Evolutionary conservation across 2,888 invertebrate genomes (phyloP).

Genomic region (Notodonta dromedarius): DNA sequence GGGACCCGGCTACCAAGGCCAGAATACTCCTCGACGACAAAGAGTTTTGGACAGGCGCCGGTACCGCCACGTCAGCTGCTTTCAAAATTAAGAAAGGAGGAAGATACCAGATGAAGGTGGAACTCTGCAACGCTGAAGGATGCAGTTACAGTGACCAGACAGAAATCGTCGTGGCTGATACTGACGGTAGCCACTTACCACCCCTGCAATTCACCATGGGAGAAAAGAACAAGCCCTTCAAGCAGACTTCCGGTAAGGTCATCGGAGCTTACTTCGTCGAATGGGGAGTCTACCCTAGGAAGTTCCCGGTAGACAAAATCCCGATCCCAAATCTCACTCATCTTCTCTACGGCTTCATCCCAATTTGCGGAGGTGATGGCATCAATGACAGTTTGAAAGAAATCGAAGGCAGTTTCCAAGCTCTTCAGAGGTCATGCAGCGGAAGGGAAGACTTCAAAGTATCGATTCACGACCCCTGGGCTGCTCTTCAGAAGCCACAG

Average conservation of each 20-base stretch:
- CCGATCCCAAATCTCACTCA: slow-evolving; percentile 77
- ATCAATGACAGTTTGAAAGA: slow-evolving; percentile 81
- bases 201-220: slow-evolving; percentile 69
- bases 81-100: slow-evolving; percentile 79
- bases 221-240: slow-evolving; percentile 76
- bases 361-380: slow-evolving; percentile 79
- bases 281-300: slow-evolving; percentile 80
- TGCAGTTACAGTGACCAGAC: slow-evolving; percentile 71
- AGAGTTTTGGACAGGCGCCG: slow-evolving; percentile 70
- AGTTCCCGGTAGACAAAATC: slow-evolving; percentile 74
- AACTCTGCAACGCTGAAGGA: slow-evolving; percentile 75
- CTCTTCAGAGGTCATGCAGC: slow-evolving; percentile 75
- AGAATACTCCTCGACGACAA: slow-evolving; percentile 66
- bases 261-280: slow-evolving; percentile 78
- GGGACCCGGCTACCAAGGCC: slow-evolving; percentile 69
- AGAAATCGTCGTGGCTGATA: slow-evolving; percentile 76
- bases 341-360: slow-evolving; percentile 77
- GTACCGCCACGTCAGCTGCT: slow-evolving; percentile 64
- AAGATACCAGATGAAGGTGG: slow-evolving; percentile 72
- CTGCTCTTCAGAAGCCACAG: slow-evolving; percentile 78
- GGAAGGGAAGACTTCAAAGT: slow-evolving; percentile 80
- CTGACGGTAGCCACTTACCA: slow-evolving; percentile 78
- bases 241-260: slow-evolving; percentile 78
- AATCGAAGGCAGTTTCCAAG: slow-evolving; percentile 80
- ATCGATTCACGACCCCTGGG: slow-evolving; percentile 79